Evolutionary conservation across 2,113 vertebrate genomes (phyloP).

Genomic region (Antechinus flavipes): DNA sequence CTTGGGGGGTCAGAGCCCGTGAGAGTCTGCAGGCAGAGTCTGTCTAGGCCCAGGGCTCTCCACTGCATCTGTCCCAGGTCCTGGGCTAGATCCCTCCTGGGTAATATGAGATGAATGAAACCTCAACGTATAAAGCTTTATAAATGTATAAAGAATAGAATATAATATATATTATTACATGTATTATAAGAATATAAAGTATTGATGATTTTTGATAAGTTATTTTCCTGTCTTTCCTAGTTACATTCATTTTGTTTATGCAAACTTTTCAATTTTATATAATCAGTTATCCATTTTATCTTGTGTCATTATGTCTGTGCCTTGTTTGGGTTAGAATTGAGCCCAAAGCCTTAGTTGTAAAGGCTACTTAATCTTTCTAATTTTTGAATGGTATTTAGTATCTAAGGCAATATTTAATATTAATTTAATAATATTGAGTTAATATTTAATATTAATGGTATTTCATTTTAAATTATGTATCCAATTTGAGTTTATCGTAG

Average conservation of each 20-base stretch:
- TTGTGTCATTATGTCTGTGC: background rate
- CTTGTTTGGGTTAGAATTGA: background rate
- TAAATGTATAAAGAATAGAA: too few relatives aligned
- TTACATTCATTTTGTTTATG: background rate
- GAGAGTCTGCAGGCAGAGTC: background rate
- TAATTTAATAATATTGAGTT: too few relatives aligned
- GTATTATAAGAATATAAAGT: too few relatives aligned
- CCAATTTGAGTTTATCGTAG: background rate
- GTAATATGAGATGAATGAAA: background rate
- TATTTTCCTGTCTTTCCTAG: background rate
- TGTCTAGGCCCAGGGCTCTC: background rate
- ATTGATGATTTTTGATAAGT: background rate
- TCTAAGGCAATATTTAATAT: too few relatives aligned
- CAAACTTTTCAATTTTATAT: background rate
- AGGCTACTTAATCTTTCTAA: background rate
- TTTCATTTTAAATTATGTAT: background rate
- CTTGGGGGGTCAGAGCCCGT: background rate
- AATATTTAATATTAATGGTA: background rate
- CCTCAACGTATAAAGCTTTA: background rate
- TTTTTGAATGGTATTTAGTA: background rate
- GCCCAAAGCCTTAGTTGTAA: background rate
- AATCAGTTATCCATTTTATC: background rate
- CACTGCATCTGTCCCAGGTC: background rate
- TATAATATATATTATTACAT: background rate
- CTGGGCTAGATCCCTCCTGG: background rate